phyloP scores from a whole-genome alignment of 2,888 invertebrate species.

The Elgonia sp. region DNA sequence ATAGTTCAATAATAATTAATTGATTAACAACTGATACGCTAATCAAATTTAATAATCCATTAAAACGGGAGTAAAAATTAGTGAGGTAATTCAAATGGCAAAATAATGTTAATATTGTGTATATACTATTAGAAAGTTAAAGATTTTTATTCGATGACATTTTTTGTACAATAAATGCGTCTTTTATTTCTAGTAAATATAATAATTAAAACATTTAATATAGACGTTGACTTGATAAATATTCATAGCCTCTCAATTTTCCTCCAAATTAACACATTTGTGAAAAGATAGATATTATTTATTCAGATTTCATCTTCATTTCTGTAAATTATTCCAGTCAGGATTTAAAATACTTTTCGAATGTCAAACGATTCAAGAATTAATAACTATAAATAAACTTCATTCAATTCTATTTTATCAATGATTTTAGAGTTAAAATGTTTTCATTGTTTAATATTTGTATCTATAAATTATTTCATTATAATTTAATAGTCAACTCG shows the following conservation, averaged over 20 bases:
- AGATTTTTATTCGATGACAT: not conserved
- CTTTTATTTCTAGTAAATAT: slow-evolving; percentile 7
- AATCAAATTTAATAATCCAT: not conserved
- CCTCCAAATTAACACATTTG: slow-evolving; percentile 55
- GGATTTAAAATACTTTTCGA: slow-evolving; percentile 38
- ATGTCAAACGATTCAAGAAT: slow-evolving; percentile 57
- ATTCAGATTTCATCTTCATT: slow-evolving; percentile 55
- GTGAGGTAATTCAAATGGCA: slow-evolving; percentile 33
- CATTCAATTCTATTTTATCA: slow-evolving; percentile 1
- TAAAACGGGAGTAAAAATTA: slow-evolving; percentile 27
- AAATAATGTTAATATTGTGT: slow-evolving; percentile 25
- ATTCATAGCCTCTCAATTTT: slow-evolving; percentile 46
- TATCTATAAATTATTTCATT: not conserved
- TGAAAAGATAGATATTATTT: slow-evolving; percentile 54
- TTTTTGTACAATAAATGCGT: not conserved
- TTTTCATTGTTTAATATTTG: not conserved
- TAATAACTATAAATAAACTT: slow-evolving; percentile 45
- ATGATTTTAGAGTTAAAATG: slow-evolving; percentile 20
- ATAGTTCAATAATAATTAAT: too few species aligned
- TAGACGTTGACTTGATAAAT: slow-evolving; percentile 33
- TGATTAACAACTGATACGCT: not conserved
- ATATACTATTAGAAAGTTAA: slow-evolving; percentile 37
- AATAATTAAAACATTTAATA: slow-evolving; percentile 58
- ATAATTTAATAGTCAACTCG: not conserved
- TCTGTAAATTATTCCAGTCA: slow-evolving; percentile 63